Evolutionary conservation across 1,140 invertebrate species (phyloP).

Genomic region (Saccostrea cuccullata): DNA sequence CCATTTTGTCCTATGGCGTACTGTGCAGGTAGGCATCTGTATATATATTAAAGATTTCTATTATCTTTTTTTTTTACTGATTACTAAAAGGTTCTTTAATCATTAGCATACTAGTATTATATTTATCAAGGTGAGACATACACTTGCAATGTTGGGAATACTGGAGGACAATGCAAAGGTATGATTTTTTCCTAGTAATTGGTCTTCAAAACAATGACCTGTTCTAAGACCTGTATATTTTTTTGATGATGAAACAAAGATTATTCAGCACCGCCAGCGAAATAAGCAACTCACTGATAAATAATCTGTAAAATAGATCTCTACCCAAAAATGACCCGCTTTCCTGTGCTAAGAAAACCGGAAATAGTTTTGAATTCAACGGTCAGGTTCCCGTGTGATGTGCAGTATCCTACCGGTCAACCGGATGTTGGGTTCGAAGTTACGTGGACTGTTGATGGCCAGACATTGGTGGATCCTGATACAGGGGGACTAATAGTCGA

Average conservation of each 20-base stretch:
- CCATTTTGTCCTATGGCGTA: slow-evolving; percentile 55
- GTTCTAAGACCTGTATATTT: too few relatives aligned
- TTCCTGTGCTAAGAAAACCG: slow-evolving; percentile 50
- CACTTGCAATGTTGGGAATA: not conserved
- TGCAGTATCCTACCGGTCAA: slow-evolving; percentile 48
- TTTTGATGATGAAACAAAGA: too few relatives aligned
- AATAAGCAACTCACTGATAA: not conserved
- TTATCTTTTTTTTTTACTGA: not conserved
- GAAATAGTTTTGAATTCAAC: slow-evolving; percentile 31
- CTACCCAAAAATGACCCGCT: slow-evolving; percentile 50
- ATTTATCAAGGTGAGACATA: not conserved
- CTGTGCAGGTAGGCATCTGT: slow-evolving; percentile 57
- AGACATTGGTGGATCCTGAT: slow-evolving; percentile 38
- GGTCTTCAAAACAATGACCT: too few relatives aligned
- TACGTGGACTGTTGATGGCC: slow-evolving; percentile 57
- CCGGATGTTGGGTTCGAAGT: slow-evolving; percentile 59
- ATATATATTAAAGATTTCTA: too few relatives aligned
- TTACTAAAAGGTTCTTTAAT: not conserved
- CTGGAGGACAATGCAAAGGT: slow-evolving; percentile 22
- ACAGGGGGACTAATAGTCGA: slow-evolving; percentile 14
- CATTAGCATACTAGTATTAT: not conserved
- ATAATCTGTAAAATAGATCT: slow-evolving; percentile 38
- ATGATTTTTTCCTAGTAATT: not conserved
- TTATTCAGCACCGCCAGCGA: too few relatives aligned
- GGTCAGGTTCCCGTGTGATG: slow-evolving; percentile 56